Evolutionary conservation across 2,888 invertebrate species (phyloP), one percentile per base, ranked within the genome.

Genomic region (Amiota communis): DNA sequence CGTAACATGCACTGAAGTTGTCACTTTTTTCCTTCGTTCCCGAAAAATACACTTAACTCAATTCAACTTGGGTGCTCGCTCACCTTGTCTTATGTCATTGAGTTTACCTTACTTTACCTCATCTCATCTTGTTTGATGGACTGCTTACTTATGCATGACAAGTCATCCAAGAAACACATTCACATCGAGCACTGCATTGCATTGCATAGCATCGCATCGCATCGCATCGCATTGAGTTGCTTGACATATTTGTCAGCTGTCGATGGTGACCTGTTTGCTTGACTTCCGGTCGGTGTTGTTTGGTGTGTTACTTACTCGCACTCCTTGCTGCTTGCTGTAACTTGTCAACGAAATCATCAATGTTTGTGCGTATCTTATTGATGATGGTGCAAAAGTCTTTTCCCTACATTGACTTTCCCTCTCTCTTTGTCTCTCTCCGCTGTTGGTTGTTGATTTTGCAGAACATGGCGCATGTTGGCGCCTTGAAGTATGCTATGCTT

Each of bases 311-410:
- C 73, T 20, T 48, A 48, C 23, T 68, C 61, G 72, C 48, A 56
- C 64, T 61, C 61, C 70, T 12, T 57, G 74, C 69, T 57, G 74
- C 69, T 72, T 51, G 59, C 74, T 11, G 79, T 76, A 79, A 81
- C 81, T 83, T 85, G 83, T 85, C 83, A 83, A 80, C 79, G 83
- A 78, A 85, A 80, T 84, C 83, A 79, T 83, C 83, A 83, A 83
- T 83, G 85, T 81, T 78, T 77, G 72, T 64, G 65, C 49, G 65
- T 65, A 17, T 48, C 48, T 48, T 59, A 59, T 59, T 59, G 59
- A 70, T 48, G 46, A 57, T 20, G 20, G 61, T 20, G 46, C 47
- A 17, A 65, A 65, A 65, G 46, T 13, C 12, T n/a, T 13, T 13
- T 68, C 51, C 47, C 61, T 47, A 49, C 49, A n/a, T 11, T 48